phyloP scores from a whole-genome alignment of 1,140 invertebrate species.

The Orchestia grillus region DNA sequence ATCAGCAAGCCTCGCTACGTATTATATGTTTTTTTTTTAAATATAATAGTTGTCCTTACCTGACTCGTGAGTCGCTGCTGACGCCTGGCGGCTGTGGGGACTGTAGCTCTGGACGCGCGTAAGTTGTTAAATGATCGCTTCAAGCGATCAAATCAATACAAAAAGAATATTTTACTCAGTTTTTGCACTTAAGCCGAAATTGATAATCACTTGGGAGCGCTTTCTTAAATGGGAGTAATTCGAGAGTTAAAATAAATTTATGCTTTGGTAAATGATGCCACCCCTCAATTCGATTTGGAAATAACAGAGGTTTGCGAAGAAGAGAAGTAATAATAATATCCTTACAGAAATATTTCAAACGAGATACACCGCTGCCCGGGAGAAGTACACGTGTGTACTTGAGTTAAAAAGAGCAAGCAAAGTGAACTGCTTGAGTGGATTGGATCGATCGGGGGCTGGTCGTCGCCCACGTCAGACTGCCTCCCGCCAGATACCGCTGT shows the following conservation, averaged over 20 bases:
- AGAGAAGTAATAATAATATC: background rate
- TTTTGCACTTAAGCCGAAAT: background rate
- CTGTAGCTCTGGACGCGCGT: background rate
- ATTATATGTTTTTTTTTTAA: too few species aligned
- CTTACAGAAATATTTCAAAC: background rate
- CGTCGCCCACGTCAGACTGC: background rate
- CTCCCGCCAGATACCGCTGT: background rate
- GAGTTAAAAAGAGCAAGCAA: constrained; percentile 22
- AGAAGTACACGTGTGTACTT: background rate
- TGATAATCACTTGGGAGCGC: background rate
- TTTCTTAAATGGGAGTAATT: background rate
- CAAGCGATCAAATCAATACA: background rate
- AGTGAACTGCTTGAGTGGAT: constrained; percentile 25
- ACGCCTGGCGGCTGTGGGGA: background rate
- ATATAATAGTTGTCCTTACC: background rate
- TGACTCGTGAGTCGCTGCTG: background rate
- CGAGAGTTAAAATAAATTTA: background rate
- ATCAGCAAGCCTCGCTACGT: too few species aligned
- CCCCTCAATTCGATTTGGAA: background rate
- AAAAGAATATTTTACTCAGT: background rate
- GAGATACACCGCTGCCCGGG: background rate
- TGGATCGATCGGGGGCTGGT: background rate
- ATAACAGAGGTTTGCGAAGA: background rate
- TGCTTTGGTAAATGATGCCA: background rate
- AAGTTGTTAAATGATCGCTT: background rate